phyloP scores from a whole-genome alignment of 2,888 invertebrate species.

The Spodoptera exigua region DNA sequence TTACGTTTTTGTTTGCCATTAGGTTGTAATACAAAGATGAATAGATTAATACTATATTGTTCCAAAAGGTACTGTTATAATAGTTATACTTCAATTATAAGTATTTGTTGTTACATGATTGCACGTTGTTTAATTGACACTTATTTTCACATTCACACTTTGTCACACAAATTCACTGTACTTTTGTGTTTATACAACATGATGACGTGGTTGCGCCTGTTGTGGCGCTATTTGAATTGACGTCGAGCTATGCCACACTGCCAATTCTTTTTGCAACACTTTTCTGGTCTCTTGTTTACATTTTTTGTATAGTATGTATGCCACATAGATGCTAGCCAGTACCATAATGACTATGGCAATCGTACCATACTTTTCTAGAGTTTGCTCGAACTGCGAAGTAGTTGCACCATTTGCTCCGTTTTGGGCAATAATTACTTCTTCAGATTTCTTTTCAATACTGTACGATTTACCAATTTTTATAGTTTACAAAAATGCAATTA shows the following conservation, averaged over 20 bases:
- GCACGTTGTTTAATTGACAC: no score
- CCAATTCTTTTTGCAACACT: constrained; percentile 2
- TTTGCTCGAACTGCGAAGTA: not conserved
- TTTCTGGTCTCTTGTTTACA: not conserved
- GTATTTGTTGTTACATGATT: no score
- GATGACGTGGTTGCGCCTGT: constrained; percentile 1
- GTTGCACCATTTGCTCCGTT: not conserved
- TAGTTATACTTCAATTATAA: no score
- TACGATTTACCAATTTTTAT: no score
- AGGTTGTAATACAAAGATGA: no score
- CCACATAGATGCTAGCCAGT: not conserved
- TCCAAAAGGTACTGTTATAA: no score
- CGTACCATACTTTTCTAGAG: not conserved
- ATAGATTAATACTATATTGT: no score
- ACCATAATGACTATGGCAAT: not conserved
- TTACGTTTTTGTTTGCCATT: no score
- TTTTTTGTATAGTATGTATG: not conserved
- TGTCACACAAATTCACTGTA: not conserved
- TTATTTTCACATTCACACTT: not conserved
- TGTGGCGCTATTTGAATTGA: constrained; percentile 1
- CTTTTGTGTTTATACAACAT: not conserved
- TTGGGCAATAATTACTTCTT: constrained; percentile 16
- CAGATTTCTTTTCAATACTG: no score
- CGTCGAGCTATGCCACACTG: constrained; percentile 4
- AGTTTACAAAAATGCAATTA: no score